phyloP scores from a whole-genome alignment of 2,113 vertebrate genomes.

The Indicator indicator region DNA sequence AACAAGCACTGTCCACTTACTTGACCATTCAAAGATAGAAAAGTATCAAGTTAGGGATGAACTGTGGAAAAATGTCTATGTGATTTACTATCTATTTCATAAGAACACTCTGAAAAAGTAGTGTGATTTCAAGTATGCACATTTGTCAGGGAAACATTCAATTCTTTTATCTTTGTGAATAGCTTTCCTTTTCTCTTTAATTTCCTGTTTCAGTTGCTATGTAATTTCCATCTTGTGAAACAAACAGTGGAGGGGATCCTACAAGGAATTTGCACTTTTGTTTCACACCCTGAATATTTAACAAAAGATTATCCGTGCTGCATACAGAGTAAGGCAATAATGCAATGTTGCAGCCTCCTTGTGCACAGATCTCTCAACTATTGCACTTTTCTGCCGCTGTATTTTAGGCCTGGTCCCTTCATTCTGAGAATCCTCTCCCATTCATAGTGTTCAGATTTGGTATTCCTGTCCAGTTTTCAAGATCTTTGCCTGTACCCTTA shows the following conservation, averaged over 20 bases:
- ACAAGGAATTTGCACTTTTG: background rate
- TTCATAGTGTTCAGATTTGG: background rate
- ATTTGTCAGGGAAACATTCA: background rate
- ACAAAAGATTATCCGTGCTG: background rate
- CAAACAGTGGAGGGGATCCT: background rate
- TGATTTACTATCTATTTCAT: background rate
- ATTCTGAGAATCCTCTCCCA: background rate
- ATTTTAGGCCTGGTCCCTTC: background rate
- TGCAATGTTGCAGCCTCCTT: background rate
- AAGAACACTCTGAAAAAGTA: background rate
- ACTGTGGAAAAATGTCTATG: background rate
- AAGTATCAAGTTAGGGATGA: background rate
- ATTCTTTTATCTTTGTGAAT: background rate
- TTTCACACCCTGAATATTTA: background rate
- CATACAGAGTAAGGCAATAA: background rate
- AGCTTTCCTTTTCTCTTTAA: background rate
- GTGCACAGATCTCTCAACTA: background rate
- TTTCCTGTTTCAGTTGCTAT: background rate
- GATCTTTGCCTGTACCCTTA: background rate
- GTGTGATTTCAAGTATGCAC: background rate
- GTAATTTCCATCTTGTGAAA: background rate
- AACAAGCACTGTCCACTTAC: background rate
- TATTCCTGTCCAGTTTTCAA: background rate
- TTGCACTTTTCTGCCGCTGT: background rate
- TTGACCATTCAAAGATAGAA: background rate